A percentile compares a stretch with the other conserved stretches of the same genome.
phyloP scores from a whole-genome alignment of 1,140 invertebrate genomes.

The Bilobella aurantiaca region DNA sequence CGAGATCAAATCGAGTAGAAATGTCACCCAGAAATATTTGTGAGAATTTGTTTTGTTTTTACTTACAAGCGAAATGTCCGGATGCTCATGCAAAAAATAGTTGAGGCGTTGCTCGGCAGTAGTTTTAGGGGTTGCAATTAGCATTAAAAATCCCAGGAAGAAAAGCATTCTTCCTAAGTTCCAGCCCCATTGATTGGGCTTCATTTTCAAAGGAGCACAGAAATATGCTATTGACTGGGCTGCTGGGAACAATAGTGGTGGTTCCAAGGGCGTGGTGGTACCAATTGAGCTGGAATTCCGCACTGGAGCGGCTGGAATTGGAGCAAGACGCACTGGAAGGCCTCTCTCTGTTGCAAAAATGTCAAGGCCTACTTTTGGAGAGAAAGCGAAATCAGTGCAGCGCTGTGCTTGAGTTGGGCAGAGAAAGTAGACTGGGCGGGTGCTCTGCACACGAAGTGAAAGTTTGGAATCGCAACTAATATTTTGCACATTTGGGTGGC shows the following conservation, averaged over 20 bases:
- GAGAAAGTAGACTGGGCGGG: not conserved
- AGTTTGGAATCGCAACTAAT: not conserved
- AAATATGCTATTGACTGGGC: not conserved
- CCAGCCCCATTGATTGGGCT: not conserved
- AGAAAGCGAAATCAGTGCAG: not conserved
- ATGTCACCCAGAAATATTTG: no score
- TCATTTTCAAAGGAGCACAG: not conserved
- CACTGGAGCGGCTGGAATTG: no score
- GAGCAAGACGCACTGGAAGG: no score
- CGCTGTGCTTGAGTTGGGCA: not conserved
- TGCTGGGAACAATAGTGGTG: not conserved
- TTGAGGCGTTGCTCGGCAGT: not conserved
- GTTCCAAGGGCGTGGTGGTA: not conserved
- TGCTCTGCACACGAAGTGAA: not conserved
- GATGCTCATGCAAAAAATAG: not conserved
- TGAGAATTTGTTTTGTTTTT: not conserved
- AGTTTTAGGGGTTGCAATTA: not conserved
- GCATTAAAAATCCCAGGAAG: no score
- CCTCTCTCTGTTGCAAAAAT: not conserved
- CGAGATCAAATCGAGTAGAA: no score
- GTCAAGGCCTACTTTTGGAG: not conserved
- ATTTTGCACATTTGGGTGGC: not conserved
- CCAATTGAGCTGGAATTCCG: no score
- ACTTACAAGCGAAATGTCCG: not conserved
- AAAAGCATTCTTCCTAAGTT: no score